Base-by-base conservation (phyloP, 2,113 vertebrate genomes). In the Corythoichthys haematopterus region DNA sequence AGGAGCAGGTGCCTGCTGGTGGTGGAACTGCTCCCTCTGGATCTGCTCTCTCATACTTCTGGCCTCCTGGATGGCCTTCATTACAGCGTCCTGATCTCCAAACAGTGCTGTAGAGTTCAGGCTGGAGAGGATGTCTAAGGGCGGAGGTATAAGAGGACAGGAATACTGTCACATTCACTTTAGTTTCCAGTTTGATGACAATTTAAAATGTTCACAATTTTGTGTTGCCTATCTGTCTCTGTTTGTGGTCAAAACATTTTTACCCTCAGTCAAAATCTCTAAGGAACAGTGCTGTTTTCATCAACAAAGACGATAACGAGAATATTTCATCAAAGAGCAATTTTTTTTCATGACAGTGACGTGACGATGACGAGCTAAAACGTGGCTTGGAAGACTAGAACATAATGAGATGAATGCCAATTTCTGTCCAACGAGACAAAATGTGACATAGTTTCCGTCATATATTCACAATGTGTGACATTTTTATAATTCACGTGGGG, bases 21-120 rank as follows among this genome's bases (percentile, higher is more conserved):
- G 94, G 83, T 95, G 95, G 70, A 93, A 92, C 80, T 94, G 94
- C 88, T 96, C 94, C 46, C 94, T 83, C 81, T 96, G 94, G 84
- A 99, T 96, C 89, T 98, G 95, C 87, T 99, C 96, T 88, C 96
- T 91, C 95, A 98, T 97, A 87, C 96, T 98, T 69, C 97, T 89
- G 66, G 97, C 97, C 87, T 99, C 97, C 73, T 98, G 96, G 87
- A 99, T 98, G 84, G 96, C 97, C 91, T 98, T 99, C 96, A 98
- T 96, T 82, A 99, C 97, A 10, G 96, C 95, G 16, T 99, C 96
- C 94, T 99, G 97, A 92, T 99, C 97, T 88, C 96, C 97, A 72
- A 98, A 98, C 38, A 99, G 90, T 55, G 94, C 94, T 16, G 96
- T 95, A 79, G 97, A 96, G 90, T 98, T 98, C 84, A 99, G 95